Base-by-base conservation (phyloP, 2,113 vertebrate genomes). In the Phainopepla nitens region DNA sequence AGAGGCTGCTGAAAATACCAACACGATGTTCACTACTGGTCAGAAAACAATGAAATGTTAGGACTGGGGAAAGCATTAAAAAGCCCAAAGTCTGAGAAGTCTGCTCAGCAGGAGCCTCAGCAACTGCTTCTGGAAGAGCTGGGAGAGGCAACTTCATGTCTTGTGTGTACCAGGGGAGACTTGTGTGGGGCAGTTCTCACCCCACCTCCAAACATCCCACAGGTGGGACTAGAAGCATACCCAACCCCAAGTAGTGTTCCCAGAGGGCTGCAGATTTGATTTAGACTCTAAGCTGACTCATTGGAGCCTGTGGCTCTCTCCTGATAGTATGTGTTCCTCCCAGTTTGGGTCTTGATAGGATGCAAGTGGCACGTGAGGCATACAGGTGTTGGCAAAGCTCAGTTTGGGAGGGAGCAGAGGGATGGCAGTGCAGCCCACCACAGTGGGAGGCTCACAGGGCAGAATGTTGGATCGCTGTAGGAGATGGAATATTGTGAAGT, bases 1-100 rank as follows among this genome's bases (percentile, higher is more conserved):
- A 76, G 66, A 82, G 51, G 69, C 36, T 78, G 27, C 28, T 81
- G 89, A 61, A 94, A 92, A 94, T 91, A n/a, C 29, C 45, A 39
- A 31, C 16, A 25, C 0, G 0, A 20, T 45, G 7, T 66, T 91
- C 9, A 7, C 28, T 60, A 8, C 41, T 58, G 29, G 15, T 71
- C 19, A 47, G 78, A 87, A 95, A 75, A 31, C 16, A 84, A 78
- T 1, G 47, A 41, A 27, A 56, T 51, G 10, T 72, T 69, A 61
- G 36, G 24, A 56, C 21, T 65, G 50, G 13, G 15, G 8, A 83
- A 72, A 61, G 8, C 19, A 29, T 79, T 53, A 10, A 68, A 77
- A 27, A 31, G 1, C 6, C n/a, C 29, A 3, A 13, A 39, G 21
- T 18, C 53, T 50, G 15, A 73, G 41, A n/a, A 92, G 9, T 18